These are phyloP conservation scores for Panthera uncia DNA, from an alignment of 2,113 vertebrate genomes.

Conservation along the genomic window DNA sequence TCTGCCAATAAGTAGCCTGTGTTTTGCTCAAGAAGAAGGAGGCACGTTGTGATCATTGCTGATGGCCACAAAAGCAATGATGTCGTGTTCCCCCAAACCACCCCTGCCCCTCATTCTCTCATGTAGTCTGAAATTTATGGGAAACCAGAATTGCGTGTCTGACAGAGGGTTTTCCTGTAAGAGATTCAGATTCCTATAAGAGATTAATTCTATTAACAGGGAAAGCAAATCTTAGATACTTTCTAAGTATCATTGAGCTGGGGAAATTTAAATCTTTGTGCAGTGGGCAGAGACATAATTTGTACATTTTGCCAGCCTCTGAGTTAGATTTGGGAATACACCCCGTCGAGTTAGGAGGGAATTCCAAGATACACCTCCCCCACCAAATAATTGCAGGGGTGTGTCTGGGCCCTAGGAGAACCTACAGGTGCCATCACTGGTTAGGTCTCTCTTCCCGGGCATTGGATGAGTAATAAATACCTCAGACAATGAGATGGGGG, in stretches of 20 bases:
- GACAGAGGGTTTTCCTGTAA: background rate
- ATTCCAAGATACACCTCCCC: background rate
- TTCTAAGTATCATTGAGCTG: conserved; percentile 39
- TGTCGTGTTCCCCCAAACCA: accelerated
- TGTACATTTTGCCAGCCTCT: background rate
- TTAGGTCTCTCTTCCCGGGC: background rate
- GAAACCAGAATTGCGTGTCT: background rate
- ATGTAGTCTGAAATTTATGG: background rate
- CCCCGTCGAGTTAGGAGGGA: background rate
- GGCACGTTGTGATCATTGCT: accelerated
- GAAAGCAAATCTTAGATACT: background rate
- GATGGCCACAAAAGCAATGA: accelerated
- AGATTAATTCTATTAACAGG: conserved; percentile 40
- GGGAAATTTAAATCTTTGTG: background rate
- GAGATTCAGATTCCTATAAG: background rate
- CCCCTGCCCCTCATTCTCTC: background rate
- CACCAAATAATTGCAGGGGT: background rate
- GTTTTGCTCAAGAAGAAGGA: background rate
- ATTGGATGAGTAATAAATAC: background rate
- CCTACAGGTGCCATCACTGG: background rate
- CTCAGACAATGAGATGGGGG: background rate
- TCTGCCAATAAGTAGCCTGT: background rate
- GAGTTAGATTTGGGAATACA: background rate
- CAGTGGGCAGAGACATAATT: background rate
- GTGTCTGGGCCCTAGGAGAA: background rate